phyloP scores from a whole-genome alignment of 2,797 vertebrate genomes.

The Cetoscarus ocellatus region DNA sequence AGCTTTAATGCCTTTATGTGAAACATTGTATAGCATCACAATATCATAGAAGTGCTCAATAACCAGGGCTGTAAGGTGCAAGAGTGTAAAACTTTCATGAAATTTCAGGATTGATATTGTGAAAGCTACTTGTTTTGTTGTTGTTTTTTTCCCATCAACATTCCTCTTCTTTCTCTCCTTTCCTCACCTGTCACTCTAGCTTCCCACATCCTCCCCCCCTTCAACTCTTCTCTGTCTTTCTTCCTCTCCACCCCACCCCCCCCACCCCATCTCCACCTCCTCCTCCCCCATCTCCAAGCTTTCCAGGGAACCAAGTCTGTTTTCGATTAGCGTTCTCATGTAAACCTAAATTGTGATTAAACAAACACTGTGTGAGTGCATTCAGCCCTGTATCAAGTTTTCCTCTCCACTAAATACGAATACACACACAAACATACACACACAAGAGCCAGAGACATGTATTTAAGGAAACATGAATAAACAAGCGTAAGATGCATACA shows the following conservation, averaged over 20 bases:
- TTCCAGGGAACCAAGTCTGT: constrained; percentile 64
- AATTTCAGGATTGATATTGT: no score
- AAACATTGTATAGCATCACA: no score
- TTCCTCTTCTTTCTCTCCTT: constrained; percentile 10
- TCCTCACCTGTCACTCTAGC: constrained; percentile 40
- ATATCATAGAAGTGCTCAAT: no score
- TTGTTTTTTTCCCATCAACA: no score
- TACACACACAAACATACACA: constrained; percentile 8
- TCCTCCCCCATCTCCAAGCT: constrained; percentile 20
- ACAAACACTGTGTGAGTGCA: constrained; percentile 70
- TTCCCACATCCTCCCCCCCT: not conserved
- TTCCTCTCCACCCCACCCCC: constrained; percentile 18
- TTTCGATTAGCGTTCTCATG: constrained; percentile 76
- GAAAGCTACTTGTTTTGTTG: no score
- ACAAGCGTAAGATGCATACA: constrained; percentile 42
- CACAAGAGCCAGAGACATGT: constrained; percentile 10
- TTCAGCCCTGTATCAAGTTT: constrained; percentile 61
- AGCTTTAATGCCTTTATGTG: no score
- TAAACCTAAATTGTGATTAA: constrained; percentile 82
- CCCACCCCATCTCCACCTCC: not conserved
- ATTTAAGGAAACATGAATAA: constrained; percentile 54
- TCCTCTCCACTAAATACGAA: constrained; percentile 37
- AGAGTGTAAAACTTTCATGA: no score
- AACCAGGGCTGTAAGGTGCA: no score
- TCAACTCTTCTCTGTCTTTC: not conserved